These are phyloP conservation scores for Temnothorax longispinosus DNA, from an alignment of 1,140 invertebrate genomes.

Conservation along the genomic window DNA sequence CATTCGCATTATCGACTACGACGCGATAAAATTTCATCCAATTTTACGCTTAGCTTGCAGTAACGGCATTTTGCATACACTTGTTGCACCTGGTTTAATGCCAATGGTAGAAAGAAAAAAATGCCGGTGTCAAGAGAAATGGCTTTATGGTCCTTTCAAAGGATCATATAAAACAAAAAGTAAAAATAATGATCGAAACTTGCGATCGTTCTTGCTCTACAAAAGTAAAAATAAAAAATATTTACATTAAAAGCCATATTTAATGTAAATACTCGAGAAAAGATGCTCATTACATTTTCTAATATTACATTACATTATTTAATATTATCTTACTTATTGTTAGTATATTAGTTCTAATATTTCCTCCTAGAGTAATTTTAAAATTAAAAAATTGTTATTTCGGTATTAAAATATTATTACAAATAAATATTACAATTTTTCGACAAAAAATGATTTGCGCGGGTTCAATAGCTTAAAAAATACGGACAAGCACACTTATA, in stretches of 20 bases:
- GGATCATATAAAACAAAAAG: neutral
- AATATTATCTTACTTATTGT: too few relatives aligned
- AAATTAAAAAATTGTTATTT: neutral
- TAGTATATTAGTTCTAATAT: neutral
- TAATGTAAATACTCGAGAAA: neutral
- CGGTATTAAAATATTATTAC: neutral
- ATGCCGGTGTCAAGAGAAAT: neutral
- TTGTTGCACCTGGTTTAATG: conserved; percentile 65
- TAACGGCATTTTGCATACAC: conserved; percentile 54
- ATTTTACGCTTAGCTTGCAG: conserved; percentile 60
- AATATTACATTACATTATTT: neutral
- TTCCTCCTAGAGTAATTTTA: neutral
- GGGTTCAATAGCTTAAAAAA: neutral
- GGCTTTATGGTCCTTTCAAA: neutral
- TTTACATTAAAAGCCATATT: neutral
- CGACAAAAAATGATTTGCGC: neutral
- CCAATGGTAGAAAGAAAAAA: conserved; percentile 23
- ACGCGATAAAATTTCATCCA: conserved; percentile 35
- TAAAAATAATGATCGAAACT: conserved; percentile 2
- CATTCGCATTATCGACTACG: conserved; percentile 53
- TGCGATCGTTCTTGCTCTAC: neutral
- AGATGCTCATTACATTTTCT: neutral
- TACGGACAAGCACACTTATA: neutral
- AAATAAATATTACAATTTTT: conserved; percentile 3
- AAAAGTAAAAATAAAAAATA: too few relatives aligned